phyloP scores from a whole-genome alignment of 2,797 vertebrate genomes.

The Nyctibius grandis region DNA sequence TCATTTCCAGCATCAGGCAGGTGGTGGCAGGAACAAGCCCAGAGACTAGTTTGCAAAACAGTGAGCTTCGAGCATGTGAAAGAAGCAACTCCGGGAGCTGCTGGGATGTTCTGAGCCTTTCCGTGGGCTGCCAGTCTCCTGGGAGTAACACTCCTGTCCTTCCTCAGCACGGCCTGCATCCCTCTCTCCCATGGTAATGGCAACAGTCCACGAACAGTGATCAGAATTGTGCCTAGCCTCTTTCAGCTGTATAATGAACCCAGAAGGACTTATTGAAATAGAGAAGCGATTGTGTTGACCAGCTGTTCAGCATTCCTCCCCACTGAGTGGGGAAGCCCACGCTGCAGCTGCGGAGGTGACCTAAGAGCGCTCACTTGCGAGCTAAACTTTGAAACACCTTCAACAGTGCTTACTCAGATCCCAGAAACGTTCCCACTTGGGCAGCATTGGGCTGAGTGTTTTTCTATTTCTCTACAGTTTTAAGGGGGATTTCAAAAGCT shows the following conservation, averaged over 20 bases:
- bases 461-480: background rate
- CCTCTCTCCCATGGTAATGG: background rate
- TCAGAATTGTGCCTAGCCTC: background rate
- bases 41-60: background rate
- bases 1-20: background rate
- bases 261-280: conserved; percentile 27
- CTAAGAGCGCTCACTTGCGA: background rate
- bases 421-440: background rate
- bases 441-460: background rate
- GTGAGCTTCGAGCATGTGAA: background rate
- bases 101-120: background rate
- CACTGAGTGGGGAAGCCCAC: background rate
- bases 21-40: background rate
- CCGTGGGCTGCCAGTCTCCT: background rate
- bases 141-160: background rate
- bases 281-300: background rate
- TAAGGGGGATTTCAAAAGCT: background rate
- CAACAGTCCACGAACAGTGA: background rate
- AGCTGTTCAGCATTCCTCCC: conserved; percentile 10
- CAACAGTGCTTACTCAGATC: background rate
- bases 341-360: conserved; percentile 44
- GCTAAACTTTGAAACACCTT: background rate
- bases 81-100: background rate
- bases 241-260: conserved; percentile 25
- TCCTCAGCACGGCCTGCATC: background rate